These are phyloP conservation scores for Dufourea novaeangliae DNA, from an alignment of 1,140 invertebrate species.

Conservation along the genomic window DNA sequence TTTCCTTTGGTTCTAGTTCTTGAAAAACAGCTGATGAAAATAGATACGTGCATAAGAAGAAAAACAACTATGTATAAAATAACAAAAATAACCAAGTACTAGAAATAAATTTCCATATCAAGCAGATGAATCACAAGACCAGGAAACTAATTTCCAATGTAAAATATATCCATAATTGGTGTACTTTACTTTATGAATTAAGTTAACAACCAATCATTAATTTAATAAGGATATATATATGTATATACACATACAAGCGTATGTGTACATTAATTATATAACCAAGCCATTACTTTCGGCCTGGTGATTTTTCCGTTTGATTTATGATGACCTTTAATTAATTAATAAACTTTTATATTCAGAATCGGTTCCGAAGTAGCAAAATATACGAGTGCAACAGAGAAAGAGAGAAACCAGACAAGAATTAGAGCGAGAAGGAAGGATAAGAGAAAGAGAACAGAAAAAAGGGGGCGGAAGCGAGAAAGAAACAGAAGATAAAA, in stretches of 20 bases:
- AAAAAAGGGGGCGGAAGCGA: constrained; percentile 46
- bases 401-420: not conserved
- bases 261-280: constrained; percentile 37
- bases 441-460: constrained; percentile 28
- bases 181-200: not conserved
- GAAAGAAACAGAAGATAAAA: constrained; percentile 43
- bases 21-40: too few species aligned
- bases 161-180: not conserved
- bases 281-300: not conserved
- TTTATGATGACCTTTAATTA: not conserved
- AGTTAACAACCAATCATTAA: constrained; percentile 3
- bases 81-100: not conserved
- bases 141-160: not conserved
- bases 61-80: not conserved
- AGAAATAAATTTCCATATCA: not conserved
- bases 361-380: not conserved
- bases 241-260: constrained; percentile 12
- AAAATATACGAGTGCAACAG: constrained; percentile 11
- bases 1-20: too few species aligned
- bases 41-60: too few species aligned
- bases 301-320: not conserved
- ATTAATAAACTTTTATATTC: not conserved
- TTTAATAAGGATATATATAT: not conserved
- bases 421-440: constrained; percentile 31
- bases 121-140: not conserved